Evolutionary conservation across 2,888 invertebrate species (phyloP), one percentile per base, ranked within the genome.

Genomic region (Rhogogaster chlorosoma): DNA sequence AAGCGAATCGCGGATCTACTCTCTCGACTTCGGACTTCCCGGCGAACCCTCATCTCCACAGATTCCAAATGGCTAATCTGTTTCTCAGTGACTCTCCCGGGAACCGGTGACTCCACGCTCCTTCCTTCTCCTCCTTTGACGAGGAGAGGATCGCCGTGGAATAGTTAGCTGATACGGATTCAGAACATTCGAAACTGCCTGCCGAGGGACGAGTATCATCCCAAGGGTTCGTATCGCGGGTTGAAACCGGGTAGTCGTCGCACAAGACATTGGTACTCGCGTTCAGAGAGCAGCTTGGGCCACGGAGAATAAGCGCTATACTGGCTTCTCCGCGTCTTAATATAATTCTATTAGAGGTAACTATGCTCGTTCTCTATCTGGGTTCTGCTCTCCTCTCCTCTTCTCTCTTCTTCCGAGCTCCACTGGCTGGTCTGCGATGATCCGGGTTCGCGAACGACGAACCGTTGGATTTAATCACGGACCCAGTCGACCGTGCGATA

Each of bases 51-150:
- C 80, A 38, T 89, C 89, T 86, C 89, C 89, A 85, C 92, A 91
- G 92, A 93, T 93, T 93, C 91, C 92, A 92, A 93, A 93, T 91
- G 93, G 92, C 93, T 93, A 93, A 93, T 93, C 93, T 92, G 90
- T 90, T 83, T 83, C 92, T 87, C 86, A 91, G 91, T 90, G 88
- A 88, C 89, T 92, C 93, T 90, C 92, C 82, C 89, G 92, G 92
- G 88, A 90, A 15, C 38, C 18, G 64, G 70, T 18, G 83, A 61
- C 80, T 61, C n/a, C n/a, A n/a, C n/a, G 38, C 36, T 61, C 22
- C 36, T 61, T 38, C 32, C 61, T 42, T n/a, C 49, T 83, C 38
- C 36, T 64, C 57, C 83, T 67, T 83, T 67, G 67, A 67, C 32
- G 70, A 45, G 49, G 67, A 83, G 26, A 77, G 77, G 45, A 38